Evolutionary conservation across 1,140 invertebrate species (phyloP), one percentile per base, ranked within the genome.

Genomic region (Dendroctonus ponderosae): DNA sequence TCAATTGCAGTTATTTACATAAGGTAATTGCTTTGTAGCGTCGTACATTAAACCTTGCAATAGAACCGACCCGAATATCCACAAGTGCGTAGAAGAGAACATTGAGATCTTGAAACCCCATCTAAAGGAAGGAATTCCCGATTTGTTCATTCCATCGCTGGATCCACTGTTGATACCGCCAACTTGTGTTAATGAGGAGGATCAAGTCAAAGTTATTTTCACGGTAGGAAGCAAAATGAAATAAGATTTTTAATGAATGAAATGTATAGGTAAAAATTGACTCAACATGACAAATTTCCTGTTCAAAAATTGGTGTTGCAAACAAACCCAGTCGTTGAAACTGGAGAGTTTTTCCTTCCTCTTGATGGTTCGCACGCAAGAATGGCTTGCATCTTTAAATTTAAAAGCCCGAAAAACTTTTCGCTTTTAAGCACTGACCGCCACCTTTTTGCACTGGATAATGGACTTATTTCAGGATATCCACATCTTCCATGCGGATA

Each of bases 181-280:
- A 14, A 66, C 64, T 5, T 66, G 64, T 37, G 64, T 66, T 3
- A 66, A 66, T 44, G 64, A 66, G 48, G 57, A 59, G 44, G 64
- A 66, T 60, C 64, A 59, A 53, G 64, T 66, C 0, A 66, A 66
- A 60, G 64, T 66, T 26, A 66, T 48, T 44, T 66, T 66, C 51
- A 66, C 54, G 48, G 64, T 66, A 50, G 46, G 51, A 51, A n/a
- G 26, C 26, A 1, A 26, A 3, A 3, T 26, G 51, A 51, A n/a
- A 3, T 3, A 1, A 26, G 26, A 3, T 26, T 26, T 26, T 26
- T 1, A 26, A 26, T 26, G 26, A 3, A 3, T 26, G 26, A 26
- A 26, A 26, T 26, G 26, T 26, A 3, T 1, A 26, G 1, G 26
- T 2, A 26, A 2, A 26, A 26, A 26, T 26, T 2, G 26, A 26